Conservation (phyloP, 2,888 invertebrate genomes). For the Rhingia campestris region DNA sequence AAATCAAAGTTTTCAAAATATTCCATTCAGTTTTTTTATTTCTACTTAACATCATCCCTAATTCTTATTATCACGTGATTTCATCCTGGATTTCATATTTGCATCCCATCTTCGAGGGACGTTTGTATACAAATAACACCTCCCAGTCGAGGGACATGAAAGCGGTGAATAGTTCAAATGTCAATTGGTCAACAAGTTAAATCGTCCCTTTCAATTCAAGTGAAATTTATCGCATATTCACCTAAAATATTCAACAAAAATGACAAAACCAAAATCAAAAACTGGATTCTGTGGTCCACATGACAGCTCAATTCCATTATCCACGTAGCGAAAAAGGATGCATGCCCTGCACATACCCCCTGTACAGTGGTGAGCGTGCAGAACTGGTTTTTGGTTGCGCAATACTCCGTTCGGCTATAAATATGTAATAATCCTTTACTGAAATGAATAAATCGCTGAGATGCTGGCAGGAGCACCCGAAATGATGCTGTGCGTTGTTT, state of each 20-base stretch:
- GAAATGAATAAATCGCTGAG: constrained; percentile 67
- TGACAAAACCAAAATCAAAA: constrained; percentile 41
- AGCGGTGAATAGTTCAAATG: constrained; percentile 50
- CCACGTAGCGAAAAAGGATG: constrained; percentile 61
- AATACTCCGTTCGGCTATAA: constrained; percentile 39
- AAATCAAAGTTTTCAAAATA: too few species aligned
- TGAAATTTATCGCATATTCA: constrained; percentile 41
- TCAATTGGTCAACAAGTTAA: constrained; percentile 62
- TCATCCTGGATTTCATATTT: too few species aligned
- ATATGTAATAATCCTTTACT: constrained; percentile 73
- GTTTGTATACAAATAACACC: too few species aligned
- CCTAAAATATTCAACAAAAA: constrained; percentile 12
- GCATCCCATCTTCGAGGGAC: too few species aligned
- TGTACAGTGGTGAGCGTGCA: constrained; percentile 1
- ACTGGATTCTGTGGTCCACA: constrained; percentile 72
- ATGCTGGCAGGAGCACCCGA: constrained; percentile 45
- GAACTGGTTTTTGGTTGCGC: constrained; percentile 49
- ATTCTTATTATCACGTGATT: too few species aligned
- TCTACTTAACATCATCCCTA: too few species aligned
- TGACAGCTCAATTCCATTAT: constrained; percentile 71
- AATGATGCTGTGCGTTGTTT: constrained; percentile 64
- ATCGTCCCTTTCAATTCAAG: constrained; percentile 37
- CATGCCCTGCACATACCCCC: constrained; percentile 15
- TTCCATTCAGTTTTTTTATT: too few species aligned
- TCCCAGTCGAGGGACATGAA: background rate